A percentile compares a stretch with the other conserved stretches of the same genome.
These are phyloP conservation scores for Pararge aegeria DNA, from an alignment of 1,140 invertebrate genomes.

Conservation along the genomic window DNA sequence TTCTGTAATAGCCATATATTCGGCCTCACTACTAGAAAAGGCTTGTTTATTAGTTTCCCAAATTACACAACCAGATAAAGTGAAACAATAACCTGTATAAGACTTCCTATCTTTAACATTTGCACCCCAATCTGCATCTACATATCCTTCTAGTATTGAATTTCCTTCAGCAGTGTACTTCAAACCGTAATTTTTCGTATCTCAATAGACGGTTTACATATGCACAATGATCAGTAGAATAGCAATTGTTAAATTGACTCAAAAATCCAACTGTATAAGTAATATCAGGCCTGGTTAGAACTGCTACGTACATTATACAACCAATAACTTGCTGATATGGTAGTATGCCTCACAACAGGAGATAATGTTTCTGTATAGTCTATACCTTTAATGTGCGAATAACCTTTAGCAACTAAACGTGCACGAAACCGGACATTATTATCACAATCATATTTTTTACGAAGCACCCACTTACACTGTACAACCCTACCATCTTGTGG, in stretches of 20 bases:
- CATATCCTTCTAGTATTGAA: conserved; percentile 15
- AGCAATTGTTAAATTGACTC: conserved; percentile 31
- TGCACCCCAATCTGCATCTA: conserved; percentile 30
- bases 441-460: conserved; percentile 21
- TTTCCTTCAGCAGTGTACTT: conserved; percentile 18
- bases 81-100: no score
- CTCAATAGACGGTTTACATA: conserved; percentile 21
- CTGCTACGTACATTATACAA: conserved; percentile 20
- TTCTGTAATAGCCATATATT: no score
- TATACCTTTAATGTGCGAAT: conserved; percentile 17
- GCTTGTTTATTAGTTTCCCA: no score
- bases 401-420: conserved; percentile 20
- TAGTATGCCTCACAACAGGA: conserved; percentile 20
- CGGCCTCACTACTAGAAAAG: no score
- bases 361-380: conserved; percentile 28
- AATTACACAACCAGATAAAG: no score
- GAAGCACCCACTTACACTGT: conserved; percentile 24
- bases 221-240: conserved; percentile 12
- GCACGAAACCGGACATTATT: conserved; percentile 23
- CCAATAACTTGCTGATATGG: conserved; percentile 23
- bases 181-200: conserved; percentile 21
- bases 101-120: no score
- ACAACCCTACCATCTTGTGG: conserved; percentile 11
- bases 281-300: conserved; percentile 28
- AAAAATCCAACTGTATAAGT: conserved; percentile 10